Evolutionary conservation across 2,113 vertebrate species (phyloP).

Genomic region (Prunella himalayana): DNA sequence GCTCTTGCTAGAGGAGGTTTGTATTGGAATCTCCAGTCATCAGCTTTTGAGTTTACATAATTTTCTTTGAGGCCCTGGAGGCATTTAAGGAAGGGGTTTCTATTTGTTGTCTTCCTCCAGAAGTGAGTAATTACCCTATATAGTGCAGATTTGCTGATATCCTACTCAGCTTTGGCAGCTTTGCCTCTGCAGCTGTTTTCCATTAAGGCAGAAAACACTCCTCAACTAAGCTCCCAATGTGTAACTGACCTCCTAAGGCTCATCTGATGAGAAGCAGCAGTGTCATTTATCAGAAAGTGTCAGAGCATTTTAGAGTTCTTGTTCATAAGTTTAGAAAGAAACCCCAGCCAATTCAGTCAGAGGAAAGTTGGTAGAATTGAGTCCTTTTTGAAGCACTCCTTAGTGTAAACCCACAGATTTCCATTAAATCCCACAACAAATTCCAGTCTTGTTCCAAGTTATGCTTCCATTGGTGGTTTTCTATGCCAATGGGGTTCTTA

Average conservation of each 20-base stretch:
- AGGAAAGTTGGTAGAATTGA: background rate
- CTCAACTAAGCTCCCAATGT: background rate
- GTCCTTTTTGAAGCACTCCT: background rate
- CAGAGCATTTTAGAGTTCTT: background rate
- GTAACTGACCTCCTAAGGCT: constrained; percentile 15
- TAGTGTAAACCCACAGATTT: background rate
- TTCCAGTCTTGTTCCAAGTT: background rate
- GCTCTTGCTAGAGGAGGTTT: background rate
- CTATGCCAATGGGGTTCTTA: background rate
- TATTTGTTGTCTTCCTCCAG: background rate
- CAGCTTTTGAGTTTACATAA: background rate
- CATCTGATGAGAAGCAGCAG: background rate
- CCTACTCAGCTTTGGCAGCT: constrained; percentile 2
- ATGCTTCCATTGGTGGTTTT: background rate
- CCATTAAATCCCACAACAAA: background rate
- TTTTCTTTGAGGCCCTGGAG: background rate
- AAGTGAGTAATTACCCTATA: background rate
- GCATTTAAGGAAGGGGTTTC: background rate
- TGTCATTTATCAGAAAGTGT: background rate
- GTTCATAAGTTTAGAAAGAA: background rate
- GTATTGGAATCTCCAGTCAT: background rate
- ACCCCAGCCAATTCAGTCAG: background rate
- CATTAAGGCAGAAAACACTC: constrained; percentile 30
- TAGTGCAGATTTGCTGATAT: background rate
- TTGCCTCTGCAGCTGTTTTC: constrained; percentile 42